Percentiles rank a stretch among this genome's conserved stretches.
phyloP scores from a whole-genome alignment of 2,888 invertebrate genomes.

The Lithophane semibrunnea region DNA sequence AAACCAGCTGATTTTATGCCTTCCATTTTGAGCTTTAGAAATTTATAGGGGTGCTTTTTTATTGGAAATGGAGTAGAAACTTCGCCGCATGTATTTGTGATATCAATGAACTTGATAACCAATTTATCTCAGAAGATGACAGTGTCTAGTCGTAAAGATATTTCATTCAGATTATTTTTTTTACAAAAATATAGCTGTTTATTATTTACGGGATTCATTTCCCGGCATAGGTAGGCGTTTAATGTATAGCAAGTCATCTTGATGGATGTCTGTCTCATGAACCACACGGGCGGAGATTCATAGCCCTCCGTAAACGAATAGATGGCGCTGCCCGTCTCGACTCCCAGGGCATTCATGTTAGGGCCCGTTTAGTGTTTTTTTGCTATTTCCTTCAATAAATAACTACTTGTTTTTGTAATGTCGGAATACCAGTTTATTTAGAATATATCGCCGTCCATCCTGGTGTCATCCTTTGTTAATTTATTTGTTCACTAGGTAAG shows the following conservation, averaged over 20 bases:
- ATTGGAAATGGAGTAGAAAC: conserved; percentile 24
- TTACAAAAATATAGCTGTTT: neutral
- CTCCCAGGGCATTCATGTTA: conserved; percentile 43
- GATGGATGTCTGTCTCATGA: conserved; percentile 34
- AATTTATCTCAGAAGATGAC: neutral
- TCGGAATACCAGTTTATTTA: conserved; percentile 32
- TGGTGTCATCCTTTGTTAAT: conserved; percentile 26
- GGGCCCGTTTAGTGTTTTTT: conserved; percentile 35
- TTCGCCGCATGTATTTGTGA: conserved; percentile 2
- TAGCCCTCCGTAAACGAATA: conserved; percentile 24
- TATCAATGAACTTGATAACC: conserved; percentile 10
- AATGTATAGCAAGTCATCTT: conserved; percentile 31
- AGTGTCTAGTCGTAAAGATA: conserved; percentile 6
- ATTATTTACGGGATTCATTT: neutral
- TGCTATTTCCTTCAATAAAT: conserved; percentile 34
- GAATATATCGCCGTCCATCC: conserved; percentile 5
- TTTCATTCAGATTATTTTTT: neutral
- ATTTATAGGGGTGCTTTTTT: conserved; percentile 39
- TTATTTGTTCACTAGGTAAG: conserved; percentile 40
- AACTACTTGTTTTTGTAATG: conserved; percentile 12
- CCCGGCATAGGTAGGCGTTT: neutral
- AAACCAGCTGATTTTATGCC: conserved; percentile 54
- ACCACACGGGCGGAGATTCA: conserved; percentile 23
- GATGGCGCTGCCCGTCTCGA: conserved; percentile 51
- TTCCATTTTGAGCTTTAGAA: conserved; percentile 48